A percentile compares a stretch with the other conserved stretches of the same genome.
phyloP scores from a whole-genome alignment of 2,113 vertebrate species.

The Stictonetta naevosa region DNA sequence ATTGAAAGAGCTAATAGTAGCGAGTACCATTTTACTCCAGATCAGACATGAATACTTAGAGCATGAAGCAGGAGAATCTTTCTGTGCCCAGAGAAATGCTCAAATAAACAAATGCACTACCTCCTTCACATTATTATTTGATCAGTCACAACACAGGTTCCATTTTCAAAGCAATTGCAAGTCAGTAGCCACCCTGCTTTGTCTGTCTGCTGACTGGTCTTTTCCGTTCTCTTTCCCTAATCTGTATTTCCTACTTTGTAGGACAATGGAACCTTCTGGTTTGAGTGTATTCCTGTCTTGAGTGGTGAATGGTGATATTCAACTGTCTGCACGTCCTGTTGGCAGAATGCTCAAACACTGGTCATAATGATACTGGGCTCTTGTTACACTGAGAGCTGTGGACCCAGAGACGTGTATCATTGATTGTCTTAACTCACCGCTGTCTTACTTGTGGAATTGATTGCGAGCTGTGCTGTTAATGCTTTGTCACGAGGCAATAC shows the following conservation, averaged over 20 bases:
- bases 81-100: not conserved
- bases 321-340: not conserved
- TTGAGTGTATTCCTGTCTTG: not conserved
- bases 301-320: not conserved
- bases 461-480: not conserved
- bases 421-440: not conserved
- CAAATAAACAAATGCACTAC: not conserved
- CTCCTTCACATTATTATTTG: not conserved
- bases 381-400: not conserved
- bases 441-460: not conserved
- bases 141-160: not conserved
- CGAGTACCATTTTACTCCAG: not conserved
- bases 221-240: not conserved
- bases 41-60: fast-evolving
- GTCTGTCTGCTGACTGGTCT: not conserved
- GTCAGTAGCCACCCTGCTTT: not conserved
- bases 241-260: not conserved
- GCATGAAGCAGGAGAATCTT: not conserved
- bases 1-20: not conserved
- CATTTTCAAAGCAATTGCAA: not conserved
- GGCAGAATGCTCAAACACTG: not conserved
- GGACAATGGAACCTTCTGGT: not conserved
- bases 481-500: not conserved
- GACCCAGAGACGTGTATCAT: fast-evolving
- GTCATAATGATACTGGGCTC: not conserved